Conservation (phyloP, 2,113 vertebrate species). For the Arizona elegans region DNA sequence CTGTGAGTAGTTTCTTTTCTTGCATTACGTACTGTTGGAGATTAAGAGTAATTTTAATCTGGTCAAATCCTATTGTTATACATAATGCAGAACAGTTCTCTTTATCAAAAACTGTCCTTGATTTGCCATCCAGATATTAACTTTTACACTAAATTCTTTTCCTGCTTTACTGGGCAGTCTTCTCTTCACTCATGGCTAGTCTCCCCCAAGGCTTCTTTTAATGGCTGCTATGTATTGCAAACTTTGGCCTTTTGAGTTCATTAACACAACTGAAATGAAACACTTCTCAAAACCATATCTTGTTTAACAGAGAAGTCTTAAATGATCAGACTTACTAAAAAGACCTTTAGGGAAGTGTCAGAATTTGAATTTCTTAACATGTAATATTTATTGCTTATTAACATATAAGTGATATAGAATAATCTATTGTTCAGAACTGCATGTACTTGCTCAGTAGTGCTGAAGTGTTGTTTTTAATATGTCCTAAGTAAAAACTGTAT, state of each 20-base stretch:
- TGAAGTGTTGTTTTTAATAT: not conserved
- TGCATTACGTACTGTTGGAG: not conserved
- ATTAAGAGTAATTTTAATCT: not conserved
- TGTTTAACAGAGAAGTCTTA: not conserved
- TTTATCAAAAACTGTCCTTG: not conserved
- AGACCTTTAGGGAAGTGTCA: not conserved
- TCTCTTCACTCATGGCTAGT: not conserved
- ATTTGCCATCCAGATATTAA: not conserved
- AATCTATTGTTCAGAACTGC: not conserved
- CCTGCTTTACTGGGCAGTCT: not conserved
- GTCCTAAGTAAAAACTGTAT: not conserved
- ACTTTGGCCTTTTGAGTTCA: not conserved
- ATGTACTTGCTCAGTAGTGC: not conserved
- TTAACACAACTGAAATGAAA: not conserved
- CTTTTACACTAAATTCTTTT: not conserved
- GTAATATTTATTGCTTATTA: not conserved
- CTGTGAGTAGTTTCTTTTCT: slow-evolving; percentile 74
- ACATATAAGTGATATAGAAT: not conserved
- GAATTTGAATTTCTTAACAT: not conserved
- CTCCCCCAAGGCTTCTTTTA: not conserved
- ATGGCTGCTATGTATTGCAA: not conserved
- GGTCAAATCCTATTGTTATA: not conserved
- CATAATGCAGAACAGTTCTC: not conserved
- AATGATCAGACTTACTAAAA: not conserved
- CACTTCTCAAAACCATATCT: not conserved